phyloP scores from a whole-genome alignment of 35 echinoderm and acorn worm species.

The Eucidaris tribuloides region DNA sequence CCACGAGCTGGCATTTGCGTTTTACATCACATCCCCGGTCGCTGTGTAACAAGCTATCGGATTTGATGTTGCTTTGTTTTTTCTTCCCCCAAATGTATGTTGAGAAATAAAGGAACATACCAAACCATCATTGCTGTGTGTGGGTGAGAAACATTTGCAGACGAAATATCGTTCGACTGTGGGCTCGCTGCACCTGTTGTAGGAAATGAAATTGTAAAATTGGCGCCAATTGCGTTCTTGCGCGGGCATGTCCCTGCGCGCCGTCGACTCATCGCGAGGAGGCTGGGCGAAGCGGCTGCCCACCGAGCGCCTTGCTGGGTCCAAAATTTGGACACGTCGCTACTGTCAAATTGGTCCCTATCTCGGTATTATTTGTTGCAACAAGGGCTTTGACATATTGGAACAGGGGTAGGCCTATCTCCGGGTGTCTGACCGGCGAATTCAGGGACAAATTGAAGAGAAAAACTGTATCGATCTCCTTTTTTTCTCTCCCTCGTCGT shows the following conservation, averaged over 20 bases:
- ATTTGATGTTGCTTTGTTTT: no score
- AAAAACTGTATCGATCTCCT: constrained; percentile 37
- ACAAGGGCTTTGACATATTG: constrained; percentile 24
- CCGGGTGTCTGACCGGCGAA: constrained; percentile 16
- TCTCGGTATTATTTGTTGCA: constrained; percentile 28
- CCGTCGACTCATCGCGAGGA: no score
- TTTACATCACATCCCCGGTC: no score
- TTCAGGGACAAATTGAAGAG: constrained; percentile 23
- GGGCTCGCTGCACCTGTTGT: constrained; percentile 17
- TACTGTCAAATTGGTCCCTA: constrained; percentile 14
- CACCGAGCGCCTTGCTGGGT: not conserved
- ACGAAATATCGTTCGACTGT: no score
- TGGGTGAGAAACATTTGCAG: no score
- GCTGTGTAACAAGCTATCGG: no score
- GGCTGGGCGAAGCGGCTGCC: not conserved
- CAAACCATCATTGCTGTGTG: no score
- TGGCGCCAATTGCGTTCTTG: not conserved
- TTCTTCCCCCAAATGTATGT: no score
- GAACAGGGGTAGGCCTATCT: constrained; percentile 28
- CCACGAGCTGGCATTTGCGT: no score
- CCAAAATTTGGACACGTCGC: constrained; percentile 32
- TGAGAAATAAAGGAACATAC: no score
- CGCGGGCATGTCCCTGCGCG: constrained; percentile 1
- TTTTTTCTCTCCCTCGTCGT: not conserved
- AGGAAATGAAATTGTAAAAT: constrained; percentile 26